Conservation (phyloP, 2,113 vertebrate species). For the Daubentonia madagascariensis region DNA sequence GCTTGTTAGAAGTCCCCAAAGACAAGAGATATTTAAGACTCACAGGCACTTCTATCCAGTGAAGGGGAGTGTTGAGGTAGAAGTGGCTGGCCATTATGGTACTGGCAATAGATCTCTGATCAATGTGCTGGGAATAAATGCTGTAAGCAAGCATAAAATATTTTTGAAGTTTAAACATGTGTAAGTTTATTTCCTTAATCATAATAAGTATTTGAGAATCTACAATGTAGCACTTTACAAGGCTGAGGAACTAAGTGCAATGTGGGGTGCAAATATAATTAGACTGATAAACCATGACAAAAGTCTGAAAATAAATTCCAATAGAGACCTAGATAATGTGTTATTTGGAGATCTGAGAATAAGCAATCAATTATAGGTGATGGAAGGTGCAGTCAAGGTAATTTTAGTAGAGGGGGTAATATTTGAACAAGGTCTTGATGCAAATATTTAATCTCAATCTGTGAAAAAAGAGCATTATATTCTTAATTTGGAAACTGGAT, state of each 20-base stretch:
- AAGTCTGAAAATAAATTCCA: slow-evolving; percentile 29
- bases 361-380: not conserved
- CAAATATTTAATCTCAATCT: slow-evolving; percentile 36
- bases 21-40: not conserved
- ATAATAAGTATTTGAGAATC: slow-evolving; percentile 38
- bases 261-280: not conserved
- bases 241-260: not conserved
- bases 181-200: not conserved
- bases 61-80: not conserved
- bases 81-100: not conserved
- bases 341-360: not conserved
- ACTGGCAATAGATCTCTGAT: not conserved
- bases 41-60: not conserved
- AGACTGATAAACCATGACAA: slow-evolving; percentile 11
- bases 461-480: slow-evolving; percentile 17
- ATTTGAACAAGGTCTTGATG: slow-evolving; percentile 3
- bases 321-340: not conserved
- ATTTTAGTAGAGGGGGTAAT: not conserved
- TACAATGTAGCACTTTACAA: not conserved
- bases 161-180: not conserved
- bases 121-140: not conserved
- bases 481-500: slow-evolving; percentile 11
- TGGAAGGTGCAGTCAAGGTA: slow-evolving; percentile 25
- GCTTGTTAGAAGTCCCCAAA: not conserved
- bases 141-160: not conserved